A percentile compares a stretch with the other conserved stretches of the same genome.
Evolutionary conservation across 2,888 invertebrate species (phyloP).

Genomic region (Polia nebulosa): DNA sequence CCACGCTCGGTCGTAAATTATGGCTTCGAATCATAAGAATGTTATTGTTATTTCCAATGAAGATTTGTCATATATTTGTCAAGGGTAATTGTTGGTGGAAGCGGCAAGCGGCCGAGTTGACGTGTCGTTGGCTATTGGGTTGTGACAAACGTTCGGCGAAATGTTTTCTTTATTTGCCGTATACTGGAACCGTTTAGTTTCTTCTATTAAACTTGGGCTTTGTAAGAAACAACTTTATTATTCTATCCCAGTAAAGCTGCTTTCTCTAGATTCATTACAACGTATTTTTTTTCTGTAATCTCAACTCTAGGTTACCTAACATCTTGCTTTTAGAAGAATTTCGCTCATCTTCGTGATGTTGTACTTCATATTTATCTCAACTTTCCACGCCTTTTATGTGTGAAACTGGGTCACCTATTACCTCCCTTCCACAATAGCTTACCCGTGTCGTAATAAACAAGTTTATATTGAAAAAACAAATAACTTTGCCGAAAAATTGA

Average conservation of each 20-base stretch:
- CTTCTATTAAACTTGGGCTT: constrained; percentile 45
- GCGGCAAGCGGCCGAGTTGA: constrained; percentile 46
- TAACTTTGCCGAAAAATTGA: constrained; percentile 56
- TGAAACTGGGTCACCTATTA: constrained; percentile 55
- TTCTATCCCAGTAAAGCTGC: constrained; percentile 45
- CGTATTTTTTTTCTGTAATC: constrained; percentile 40
- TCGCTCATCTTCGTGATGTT: constrained; percentile 44
- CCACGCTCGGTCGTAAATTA: constrained; percentile 72
- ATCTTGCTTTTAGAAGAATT: constrained; percentile 47
- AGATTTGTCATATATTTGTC: constrained; percentile 66
- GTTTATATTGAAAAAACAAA: constrained; percentile 60
- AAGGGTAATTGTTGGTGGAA: constrained; percentile 56
- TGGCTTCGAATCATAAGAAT: constrained; percentile 70
- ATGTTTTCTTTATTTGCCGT: constrained; percentile 44
- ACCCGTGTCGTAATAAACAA: constrained; percentile 49
- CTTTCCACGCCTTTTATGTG: constrained; percentile 46
- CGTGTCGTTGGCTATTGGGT: constrained; percentile 42
- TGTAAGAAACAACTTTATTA: constrained; percentile 49
- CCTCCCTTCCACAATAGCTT: constrained; percentile 40
- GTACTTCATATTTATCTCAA: constrained; percentile 51
- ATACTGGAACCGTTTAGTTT: constrained; percentile 45
- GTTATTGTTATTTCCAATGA: constrained; percentile 71
- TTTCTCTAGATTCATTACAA: constrained; percentile 52
- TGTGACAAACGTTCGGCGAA: constrained; percentile 43
- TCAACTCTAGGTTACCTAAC: constrained; percentile 31